Conservation (phyloP, 2,888 invertebrate genomes). For the Eupsilia transversa region DNA sequence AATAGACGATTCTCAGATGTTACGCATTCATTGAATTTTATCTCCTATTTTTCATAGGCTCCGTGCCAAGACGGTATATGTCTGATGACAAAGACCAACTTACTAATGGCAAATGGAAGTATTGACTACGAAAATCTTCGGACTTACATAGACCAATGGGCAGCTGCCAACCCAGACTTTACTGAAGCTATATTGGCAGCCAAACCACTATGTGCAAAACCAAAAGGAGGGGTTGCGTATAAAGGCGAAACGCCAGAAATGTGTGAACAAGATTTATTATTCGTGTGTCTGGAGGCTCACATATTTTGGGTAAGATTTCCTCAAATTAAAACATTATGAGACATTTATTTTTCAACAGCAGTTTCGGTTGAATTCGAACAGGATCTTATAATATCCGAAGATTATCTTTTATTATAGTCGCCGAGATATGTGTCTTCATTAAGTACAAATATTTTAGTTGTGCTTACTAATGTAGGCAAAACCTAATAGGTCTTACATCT, state of each 20-base stretch:
- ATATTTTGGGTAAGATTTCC: conserved; percentile 57
- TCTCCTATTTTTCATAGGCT: not conserved
- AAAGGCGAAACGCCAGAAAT: conserved; percentile 68
- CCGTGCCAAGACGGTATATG: conserved; percentile 66
- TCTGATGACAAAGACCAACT: conserved; percentile 74
- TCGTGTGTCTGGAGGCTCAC: conserved; percentile 79
- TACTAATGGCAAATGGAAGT: conserved; percentile 71
- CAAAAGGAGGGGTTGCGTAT: conserved; percentile 63
- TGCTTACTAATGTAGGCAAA: no score
- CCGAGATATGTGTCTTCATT: not conserved
- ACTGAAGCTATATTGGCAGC: conserved; percentile 70
- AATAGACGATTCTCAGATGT: not conserved
- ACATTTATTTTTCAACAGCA: not conserved
- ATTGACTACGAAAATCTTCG: conserved; percentile 73
- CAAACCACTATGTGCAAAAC: conserved; percentile 57
- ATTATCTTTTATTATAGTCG: not conserved
- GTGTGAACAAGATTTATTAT: conserved; percentile 78
- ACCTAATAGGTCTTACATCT: not conserved
- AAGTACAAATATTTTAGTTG: not conserved
- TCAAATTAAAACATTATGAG: not conserved
- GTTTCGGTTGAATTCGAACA: not conserved
- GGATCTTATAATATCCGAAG: not conserved
- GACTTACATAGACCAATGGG: conserved; percentile 73
- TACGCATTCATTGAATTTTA: not conserved
- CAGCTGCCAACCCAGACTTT: conserved; percentile 71